phyloP scores from a whole-genome alignment of 1,140 invertebrate species.

The Ceratitis capitata region DNA sequence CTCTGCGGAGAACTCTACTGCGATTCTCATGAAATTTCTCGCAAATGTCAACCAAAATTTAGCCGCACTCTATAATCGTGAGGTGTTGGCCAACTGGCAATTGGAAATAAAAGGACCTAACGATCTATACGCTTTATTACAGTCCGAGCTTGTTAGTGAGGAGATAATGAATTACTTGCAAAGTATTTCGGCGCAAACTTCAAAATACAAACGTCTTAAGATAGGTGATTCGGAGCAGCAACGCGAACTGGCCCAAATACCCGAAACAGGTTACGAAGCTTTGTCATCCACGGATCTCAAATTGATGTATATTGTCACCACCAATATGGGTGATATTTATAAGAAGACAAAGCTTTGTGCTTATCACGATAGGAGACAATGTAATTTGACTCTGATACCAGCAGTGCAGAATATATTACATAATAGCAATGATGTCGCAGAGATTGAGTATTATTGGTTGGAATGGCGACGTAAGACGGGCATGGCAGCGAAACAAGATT shows the following conservation, averaged over 20 bases:
- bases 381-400: conserved; percentile 53
- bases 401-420: conserved; percentile 54
- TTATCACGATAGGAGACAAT: conserved; percentile 50
- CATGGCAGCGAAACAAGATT: conserved; percentile 46
- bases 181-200: conserved; percentile 30
- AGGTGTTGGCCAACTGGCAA: conserved; percentile 50
- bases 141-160: conserved; percentile 51
- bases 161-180: conserved; percentile 49
- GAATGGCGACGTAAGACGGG: conserved; percentile 56
- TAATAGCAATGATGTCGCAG: conserved; percentile 48
- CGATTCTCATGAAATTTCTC: conserved; percentile 47
- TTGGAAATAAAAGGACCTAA: conserved; percentile 52
- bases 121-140: conserved; percentile 48
- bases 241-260: conserved; percentile 40
- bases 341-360: conserved; percentile 51
- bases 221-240: conserved; percentile 39
- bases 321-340: conserved; percentile 55
- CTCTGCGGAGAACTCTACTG: conserved; percentile 21
- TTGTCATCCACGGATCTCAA: conserved; percentile 37
- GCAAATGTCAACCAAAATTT: conserved; percentile 51
- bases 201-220: conserved; percentile 50
- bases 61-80: conserved; percentile 51
- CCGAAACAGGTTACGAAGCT: conserved; percentile 43
- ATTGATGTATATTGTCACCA: conserved; percentile 38
- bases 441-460: conserved; percentile 61